phyloP scores from a whole-genome alignment of 2,113 vertebrate species.

The Megaceryle maxima region DNA sequence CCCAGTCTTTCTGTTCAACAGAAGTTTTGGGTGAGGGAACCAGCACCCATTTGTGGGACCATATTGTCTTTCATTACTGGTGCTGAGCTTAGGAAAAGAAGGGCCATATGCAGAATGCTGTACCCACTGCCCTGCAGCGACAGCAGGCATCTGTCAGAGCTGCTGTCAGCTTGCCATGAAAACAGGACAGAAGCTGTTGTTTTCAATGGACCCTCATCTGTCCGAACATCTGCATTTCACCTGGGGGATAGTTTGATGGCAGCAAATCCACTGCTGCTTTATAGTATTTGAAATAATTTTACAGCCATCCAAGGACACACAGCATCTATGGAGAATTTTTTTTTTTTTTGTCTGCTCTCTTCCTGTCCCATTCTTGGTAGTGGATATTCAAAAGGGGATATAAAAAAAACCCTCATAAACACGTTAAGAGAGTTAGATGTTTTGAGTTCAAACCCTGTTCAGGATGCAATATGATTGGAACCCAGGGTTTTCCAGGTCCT shows the following conservation, averaged over 20 bases:
- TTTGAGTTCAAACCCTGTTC: neutral
- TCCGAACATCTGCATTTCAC: neutral
- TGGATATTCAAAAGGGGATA: neutral
- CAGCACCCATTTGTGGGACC: neutral
- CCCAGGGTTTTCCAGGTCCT: neutral
- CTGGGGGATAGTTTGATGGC: neutral
- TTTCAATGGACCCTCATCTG: neutral
- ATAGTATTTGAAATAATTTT: neutral
- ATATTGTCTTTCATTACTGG: neutral
- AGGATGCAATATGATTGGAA: neutral
- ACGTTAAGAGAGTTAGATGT: neutral
- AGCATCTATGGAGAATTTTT: neutral
- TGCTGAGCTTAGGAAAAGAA: neutral
- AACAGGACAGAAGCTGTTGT: neutral
- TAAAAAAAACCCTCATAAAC: neutral
- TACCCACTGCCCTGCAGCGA: neutral
- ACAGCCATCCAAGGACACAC: neutral
- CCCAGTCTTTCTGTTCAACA: neutral
- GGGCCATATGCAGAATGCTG: neutral
- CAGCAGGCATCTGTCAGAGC: accelerated
- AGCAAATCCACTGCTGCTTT: neutral
- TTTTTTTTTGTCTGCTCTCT: neutral
- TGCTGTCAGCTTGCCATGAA: neutral
- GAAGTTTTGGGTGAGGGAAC: neutral
- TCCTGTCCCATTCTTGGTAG: neutral